Base-by-base conservation (phyloP, 2,113 vertebrate species). In the Saguinus imperator region DNA sequence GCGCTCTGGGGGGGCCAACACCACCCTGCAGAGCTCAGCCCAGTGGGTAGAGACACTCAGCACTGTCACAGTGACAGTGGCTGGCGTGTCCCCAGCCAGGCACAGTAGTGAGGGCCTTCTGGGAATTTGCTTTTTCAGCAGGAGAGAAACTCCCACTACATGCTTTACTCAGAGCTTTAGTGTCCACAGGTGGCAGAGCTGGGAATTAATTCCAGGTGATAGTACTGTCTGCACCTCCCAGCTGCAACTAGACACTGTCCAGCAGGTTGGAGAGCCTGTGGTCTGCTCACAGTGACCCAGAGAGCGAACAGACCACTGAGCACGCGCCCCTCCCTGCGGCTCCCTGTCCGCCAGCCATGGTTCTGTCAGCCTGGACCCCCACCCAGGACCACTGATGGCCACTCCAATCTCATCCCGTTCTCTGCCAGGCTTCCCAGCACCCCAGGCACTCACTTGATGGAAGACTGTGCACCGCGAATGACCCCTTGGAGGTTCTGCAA, bases 401-500 rank as follows among this genome's bases (percentile, higher is more conserved):
- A 25, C 18, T 20, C 70, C 18, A 27, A 12, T 29, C 40, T 9
- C 35, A 1, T 12, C 55, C 52, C 40, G 4, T 10, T 12, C 55
- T 0, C 1, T 0, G 2, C 66, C 12, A 16, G 27, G 27, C 3
- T 45, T 35, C 64, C 13, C 43, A 0, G 57, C 8, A 14, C 43
- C 52, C 40, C 27, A 8, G 2, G 3, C 3, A 96, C 99, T 98
- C 93, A 99, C 99, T 98, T 98, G 40, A 99, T 98, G 8, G 99
- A 99, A 0, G 98, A 66, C 0, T 96, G 98, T 12, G 99, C 99
- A 18, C 82, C 98, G 5, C 88, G 96, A 0, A 99, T 98, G 0
- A 99, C 98, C 4, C 91, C 96, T 5, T 98, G 98, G 5, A 99
- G 99, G 90, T 99, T 99, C 94, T 99, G 99, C 0, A 99, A 97